A percentile compares a stretch with the other conserved stretches of the same genome.
Evolutionary conservation across 2,113 vertebrate genomes (phyloP).

Genomic region (Lepisosteus osseus): DNA sequence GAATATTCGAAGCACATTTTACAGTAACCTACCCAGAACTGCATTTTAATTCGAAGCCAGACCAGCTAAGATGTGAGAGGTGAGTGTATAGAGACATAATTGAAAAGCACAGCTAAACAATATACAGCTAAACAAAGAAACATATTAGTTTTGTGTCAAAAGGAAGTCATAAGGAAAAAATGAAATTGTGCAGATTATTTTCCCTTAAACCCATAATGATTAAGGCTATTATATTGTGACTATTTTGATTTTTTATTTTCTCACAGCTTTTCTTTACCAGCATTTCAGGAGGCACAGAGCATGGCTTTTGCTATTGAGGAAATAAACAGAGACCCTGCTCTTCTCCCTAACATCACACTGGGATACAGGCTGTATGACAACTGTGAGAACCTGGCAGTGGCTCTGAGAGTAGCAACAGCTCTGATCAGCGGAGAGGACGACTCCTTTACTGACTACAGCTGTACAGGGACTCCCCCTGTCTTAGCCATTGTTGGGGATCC

Average conservation of each 20-base stretch:
- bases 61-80: not conserved
- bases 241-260: not conserved
- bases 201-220: not conserved
- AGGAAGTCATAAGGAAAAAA: not conserved
- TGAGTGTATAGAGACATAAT: not conserved
- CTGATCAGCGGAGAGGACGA: not conserved
- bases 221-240: not conserved
- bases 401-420: not conserved
- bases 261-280: not conserved
- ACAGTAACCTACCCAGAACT: not conserved
- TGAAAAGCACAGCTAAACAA: not conserved
- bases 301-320: slow-evolving; percentile 6
- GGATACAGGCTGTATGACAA: slow-evolving; percentile 5
- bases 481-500: not conserved
- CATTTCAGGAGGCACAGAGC: not conserved
- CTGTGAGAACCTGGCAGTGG: not conserved
- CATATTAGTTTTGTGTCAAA: not conserved
- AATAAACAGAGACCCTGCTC: not conserved
- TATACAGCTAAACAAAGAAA: not conserved
- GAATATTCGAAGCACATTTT: not conserved
- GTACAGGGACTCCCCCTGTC: not conserved
- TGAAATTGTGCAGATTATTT: not conserved
- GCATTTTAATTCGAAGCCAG: not conserved
- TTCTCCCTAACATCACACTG: slow-evolving; percentile 3
- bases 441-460: not conserved